A percentile compares a stretch with the other conserved stretches of the same genome.
Evolutionary conservation across 2,888 invertebrate species (phyloP).

Genomic region (Cybosia mesomella): DNA sequence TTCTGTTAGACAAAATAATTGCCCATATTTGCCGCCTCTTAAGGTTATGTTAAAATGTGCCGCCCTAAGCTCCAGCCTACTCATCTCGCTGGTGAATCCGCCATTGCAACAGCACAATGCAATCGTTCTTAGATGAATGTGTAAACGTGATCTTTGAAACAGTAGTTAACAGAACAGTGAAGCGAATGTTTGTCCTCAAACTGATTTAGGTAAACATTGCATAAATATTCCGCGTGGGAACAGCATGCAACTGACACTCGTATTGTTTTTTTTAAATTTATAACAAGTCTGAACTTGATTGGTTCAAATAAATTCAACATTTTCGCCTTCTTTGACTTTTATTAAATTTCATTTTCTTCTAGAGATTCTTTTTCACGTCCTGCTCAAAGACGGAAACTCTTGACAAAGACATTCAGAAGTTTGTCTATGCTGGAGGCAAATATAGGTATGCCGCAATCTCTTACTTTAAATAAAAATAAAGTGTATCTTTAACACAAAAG

Average conservation of each 20-base stretch:
- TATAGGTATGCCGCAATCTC: neutral
- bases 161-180: conserved; percentile 5
- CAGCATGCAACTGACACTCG: conserved; percentile 25
- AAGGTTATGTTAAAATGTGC: no score
- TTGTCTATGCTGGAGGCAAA: conserved; percentile 3
- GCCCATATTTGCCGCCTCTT: no score
- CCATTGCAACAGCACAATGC: neutral
- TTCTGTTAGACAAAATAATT: no score
- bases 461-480: conserved; percentile 13
- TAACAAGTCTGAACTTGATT: no score
- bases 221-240: conserved; percentile 40
- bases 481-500: conserved; percentile 41
- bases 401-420: neutral
- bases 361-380: no score
- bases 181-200: conserved; percentile 17
- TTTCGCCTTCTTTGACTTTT: no score
- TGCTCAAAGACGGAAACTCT: neutral
- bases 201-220: conserved; percentile 35
- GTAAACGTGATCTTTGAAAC: neutral
- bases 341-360: no score
- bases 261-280: conserved; percentile 27
- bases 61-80: no score
- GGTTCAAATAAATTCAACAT: no score
- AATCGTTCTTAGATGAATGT: neutral
- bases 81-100: no score